These are phyloP conservation scores for Dinoponera quadriceps DNA, from an alignment of 1,140 invertebrate genomes.

Conservation along the genomic window DNA sequence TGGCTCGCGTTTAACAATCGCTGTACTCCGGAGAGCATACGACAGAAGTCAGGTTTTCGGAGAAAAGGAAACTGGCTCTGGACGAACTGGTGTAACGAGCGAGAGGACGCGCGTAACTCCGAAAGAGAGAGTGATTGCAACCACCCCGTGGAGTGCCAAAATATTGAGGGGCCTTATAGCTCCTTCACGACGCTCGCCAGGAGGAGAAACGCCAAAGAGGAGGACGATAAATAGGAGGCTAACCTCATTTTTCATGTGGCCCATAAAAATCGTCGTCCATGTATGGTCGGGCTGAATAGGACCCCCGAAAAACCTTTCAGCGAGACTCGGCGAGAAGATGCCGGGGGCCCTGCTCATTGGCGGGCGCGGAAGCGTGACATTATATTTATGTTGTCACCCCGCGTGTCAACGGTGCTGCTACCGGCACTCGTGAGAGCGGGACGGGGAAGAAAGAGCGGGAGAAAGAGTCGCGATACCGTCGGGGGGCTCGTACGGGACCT, in stretches of 20 bases:
- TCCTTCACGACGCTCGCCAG: slow-evolving; percentile 44
- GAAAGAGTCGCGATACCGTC: slow-evolving; percentile 46
- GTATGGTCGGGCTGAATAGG: slow-evolving; percentile 70
- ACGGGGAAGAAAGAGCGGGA: slow-evolving; percentile 50
- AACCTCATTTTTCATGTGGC: slow-evolving; percentile 82
- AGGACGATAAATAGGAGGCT: slow-evolving; percentile 68
- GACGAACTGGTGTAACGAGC: slow-evolving; percentile 1
- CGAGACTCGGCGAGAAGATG: slow-evolving; percentile 34
- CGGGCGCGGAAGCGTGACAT: slow-evolving; percentile 84
- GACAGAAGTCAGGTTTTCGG: slow-evolving; percentile 1
- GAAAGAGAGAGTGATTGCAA: slow-evolving; percentile 15
- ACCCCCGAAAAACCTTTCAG: slow-evolving; percentile 59
- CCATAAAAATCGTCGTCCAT: slow-evolving; percentile 76
- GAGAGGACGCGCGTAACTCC: slow-evolving; percentile 19
- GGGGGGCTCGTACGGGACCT: slow-evolving; percentile 74
- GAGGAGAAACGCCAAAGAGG: slow-evolving; percentile 55
- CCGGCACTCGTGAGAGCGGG: slow-evolving; percentile 65
- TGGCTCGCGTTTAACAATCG: slow-evolving; percentile 2
- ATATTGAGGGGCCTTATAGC: slow-evolving; percentile 77
- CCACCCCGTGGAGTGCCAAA: slow-evolving; percentile 79
- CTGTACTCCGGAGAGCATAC: background rate
- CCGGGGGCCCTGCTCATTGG: slow-evolving; percentile 75
- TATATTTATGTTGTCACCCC: slow-evolving; percentile 85
- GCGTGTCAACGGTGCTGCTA: slow-evolving; percentile 79
- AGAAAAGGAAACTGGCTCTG: background rate